These are phyloP conservation scores for Trisateles emortualis DNA, from an alignment of 2,888 invertebrate species.

Conservation along the genomic window DNA sequence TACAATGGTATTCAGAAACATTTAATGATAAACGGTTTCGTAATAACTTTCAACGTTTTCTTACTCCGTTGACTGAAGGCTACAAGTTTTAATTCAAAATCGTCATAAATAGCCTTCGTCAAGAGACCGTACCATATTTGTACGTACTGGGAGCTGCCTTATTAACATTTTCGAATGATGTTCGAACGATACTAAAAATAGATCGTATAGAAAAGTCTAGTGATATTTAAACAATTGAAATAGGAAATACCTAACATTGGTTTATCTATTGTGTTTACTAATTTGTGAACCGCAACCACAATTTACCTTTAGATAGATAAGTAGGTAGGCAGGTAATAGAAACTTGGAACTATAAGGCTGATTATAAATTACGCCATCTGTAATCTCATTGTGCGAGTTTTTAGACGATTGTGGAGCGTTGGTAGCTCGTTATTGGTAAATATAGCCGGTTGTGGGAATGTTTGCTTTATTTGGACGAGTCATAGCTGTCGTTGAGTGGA, in stretches of 20 bases:
- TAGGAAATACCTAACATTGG: constrained; percentile 34
- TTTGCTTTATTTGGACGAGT: constrained; percentile 75
- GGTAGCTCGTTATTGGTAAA: constrained; percentile 37
- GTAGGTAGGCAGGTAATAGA: too few relatives aligned
- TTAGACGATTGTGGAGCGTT: constrained; percentile 28
- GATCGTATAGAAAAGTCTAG: constrained; percentile 21
- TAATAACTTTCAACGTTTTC: constrained; percentile 34
- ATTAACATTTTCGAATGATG: constrained; percentile 35
- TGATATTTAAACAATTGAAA: constrained; percentile 26
- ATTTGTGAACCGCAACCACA: constrained; percentile 31
- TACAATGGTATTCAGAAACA: constrained; percentile 36
- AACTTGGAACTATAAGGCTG: constrained; percentile 36
- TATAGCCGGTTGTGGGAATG: constrained; percentile 25
- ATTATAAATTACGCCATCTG: constrained; percentile 49
- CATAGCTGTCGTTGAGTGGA: constrained; percentile 83
- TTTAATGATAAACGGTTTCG: constrained; percentile 36
- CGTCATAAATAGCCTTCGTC: constrained; percentile 35
- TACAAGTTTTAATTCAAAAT: constrained; percentile 14
- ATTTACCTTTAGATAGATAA: too few relatives aligned
- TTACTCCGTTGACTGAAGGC: constrained; percentile 33
- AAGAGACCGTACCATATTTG: constrained; percentile 37
- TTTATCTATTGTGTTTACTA: constrained; percentile 41
- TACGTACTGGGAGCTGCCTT: constrained; percentile 20
- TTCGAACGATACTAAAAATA: constrained; percentile 36
- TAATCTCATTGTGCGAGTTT: constrained; percentile 43